phyloP scores from a whole-genome alignment of 2,888 invertebrate genomes.

The Melitaea athalia region DNA sequence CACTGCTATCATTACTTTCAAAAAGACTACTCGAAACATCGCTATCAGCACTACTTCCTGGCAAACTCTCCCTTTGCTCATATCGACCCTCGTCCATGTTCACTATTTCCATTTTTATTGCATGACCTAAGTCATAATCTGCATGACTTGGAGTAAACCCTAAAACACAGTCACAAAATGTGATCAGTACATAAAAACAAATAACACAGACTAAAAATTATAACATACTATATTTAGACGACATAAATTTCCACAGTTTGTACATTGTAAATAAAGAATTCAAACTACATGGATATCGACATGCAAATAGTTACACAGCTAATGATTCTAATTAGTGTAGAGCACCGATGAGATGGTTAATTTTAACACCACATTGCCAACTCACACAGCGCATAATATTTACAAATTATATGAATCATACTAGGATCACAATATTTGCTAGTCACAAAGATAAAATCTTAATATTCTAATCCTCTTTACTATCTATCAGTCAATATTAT shows the following conservation, averaged over 20 bases:
- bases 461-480: slow-evolving; percentile 25
- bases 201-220: slow-evolving; percentile 27
- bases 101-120: slow-evolving; percentile 76
- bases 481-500: slow-evolving; percentile 18
- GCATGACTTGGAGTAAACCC: slow-evolving; percentile 66
- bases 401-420: slow-evolving; percentile 41
- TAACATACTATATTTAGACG: slow-evolving; percentile 63
- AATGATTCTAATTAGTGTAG: slow-evolving; percentile 64
- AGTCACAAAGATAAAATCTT: slow-evolving; percentile 35
- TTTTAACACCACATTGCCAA: slow-evolving; percentile 62
- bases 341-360: slow-evolving; percentile 55
- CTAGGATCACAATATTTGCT: slow-evolving; percentile 30
- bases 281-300: slow-evolving; percentile 50
- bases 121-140: slow-evolving; percentile 75
- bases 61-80: slow-evolving; percentile 65
- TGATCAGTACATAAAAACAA: slow-evolving; percentile 39
- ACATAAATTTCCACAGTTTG: slow-evolving; percentile 68
- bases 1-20: slow-evolving; percentile 62
- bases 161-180: slow-evolving; percentile 55
- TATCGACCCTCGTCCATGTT: slow-evolving; percentile 69
- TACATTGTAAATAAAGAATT: slow-evolving; percentile 51
- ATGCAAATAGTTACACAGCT: slow-evolving; percentile 57
- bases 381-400: slow-evolving; percentile 44
- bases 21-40: slow-evolving; percentile 64
- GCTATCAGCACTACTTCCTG: slow-evolving; percentile 66